Percentiles rank a stretch among this genome's conserved stretches.
phyloP scores from a whole-genome alignment of 2,888 invertebrate genomes.

The Hydrotaea cyrtoneurina region DNA sequence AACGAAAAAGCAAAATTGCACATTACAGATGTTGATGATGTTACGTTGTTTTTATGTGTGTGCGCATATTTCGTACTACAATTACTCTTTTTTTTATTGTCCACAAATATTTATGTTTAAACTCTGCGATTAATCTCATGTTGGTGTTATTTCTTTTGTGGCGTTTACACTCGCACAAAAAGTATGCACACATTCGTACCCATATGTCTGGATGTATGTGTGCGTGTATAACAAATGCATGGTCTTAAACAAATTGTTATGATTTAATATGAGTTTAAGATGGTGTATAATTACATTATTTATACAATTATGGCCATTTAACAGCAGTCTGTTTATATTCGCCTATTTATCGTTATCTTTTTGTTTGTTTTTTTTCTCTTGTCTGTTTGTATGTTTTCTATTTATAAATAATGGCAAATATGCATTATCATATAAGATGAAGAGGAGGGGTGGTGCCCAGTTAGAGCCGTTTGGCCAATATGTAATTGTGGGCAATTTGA shows the following conservation, averaged over 20 bases:
- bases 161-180: not conserved
- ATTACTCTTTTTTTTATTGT: not conserved
- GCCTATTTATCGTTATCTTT: conserved; percentile 2
- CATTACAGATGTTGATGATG: not conserved
- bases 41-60: not conserved
- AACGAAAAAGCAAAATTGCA: not conserved
- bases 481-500: not conserved
- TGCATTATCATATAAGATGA: conserved; percentile 2
- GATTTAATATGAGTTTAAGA: conserved; percentile 58
- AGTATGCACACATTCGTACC: not conserved
- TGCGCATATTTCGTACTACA: not conserved
- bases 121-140: conserved; percentile 14
- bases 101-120: no score
- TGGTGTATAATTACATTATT: conserved; percentile 61
- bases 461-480: not conserved
- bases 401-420: not conserved
- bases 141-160: not conserved
- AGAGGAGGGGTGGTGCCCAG: not conserved
- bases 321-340: conserved; percentile 32
- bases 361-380: not conserved
- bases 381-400: conserved; percentile 16
- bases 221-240: not conserved
- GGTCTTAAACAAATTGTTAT: conserved; percentile 52
- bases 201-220: not conserved
- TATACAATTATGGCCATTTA: conserved; percentile 60